A percentile compares a stretch with the other conserved stretches of the same genome.
Conservation (phyloP, 1,140 invertebrate species). For the Drosophila ficusphila region DNA sequence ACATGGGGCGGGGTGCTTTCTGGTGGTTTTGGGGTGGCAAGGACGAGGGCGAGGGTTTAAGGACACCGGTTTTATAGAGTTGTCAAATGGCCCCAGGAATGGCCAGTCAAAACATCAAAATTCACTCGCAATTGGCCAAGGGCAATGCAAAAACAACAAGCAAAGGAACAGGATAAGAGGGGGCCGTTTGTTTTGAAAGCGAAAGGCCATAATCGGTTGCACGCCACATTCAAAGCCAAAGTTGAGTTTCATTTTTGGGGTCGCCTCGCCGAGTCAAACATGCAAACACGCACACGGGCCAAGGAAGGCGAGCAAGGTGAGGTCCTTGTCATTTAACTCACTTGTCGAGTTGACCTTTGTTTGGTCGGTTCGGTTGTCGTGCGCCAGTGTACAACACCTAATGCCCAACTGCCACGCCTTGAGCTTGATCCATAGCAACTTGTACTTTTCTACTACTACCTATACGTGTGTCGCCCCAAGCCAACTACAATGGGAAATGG, state of each 20-base stretch:
- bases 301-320: slow-evolving; percentile 53
- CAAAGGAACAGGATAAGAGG: slow-evolving; percentile 11
- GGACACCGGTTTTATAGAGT: slow-evolving; percentile 68
- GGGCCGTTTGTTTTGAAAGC: slow-evolving; percentile 71
- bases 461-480: slow-evolving; percentile 3
- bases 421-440: slow-evolving; percentile 57
- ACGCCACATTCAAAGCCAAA: slow-evolving; percentile 63
- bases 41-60: slow-evolving; percentile 24
- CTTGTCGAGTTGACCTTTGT: slow-evolving; percentile 74
- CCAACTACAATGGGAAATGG: too few relatives aligned
- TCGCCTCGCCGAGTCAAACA: slow-evolving; percentile 70
- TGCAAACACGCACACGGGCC: slow-evolving; percentile 69
- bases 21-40: background rate
- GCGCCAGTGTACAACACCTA: slow-evolving; percentile 50
- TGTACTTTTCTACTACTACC: slow-evolving; percentile 32
- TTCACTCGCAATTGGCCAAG: slow-evolving; percentile 67
- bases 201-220: slow-evolving; percentile 79
- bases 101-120: slow-evolving; percentile 65
- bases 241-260: slow-evolving; percentile 65
- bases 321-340: slow-evolving; percentile 81
- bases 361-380: slow-evolving; percentile 34
- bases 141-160: slow-evolving; percentile 38
- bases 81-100: slow-evolving; percentile 67
- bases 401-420: slow-evolving; percentile 74
- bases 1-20: background rate